Evolutionary conservation across 2,888 invertebrate genomes (phyloP), one percentile per base, ranked within the genome.

Genomic region (Aleiodes testaceus): DNA sequence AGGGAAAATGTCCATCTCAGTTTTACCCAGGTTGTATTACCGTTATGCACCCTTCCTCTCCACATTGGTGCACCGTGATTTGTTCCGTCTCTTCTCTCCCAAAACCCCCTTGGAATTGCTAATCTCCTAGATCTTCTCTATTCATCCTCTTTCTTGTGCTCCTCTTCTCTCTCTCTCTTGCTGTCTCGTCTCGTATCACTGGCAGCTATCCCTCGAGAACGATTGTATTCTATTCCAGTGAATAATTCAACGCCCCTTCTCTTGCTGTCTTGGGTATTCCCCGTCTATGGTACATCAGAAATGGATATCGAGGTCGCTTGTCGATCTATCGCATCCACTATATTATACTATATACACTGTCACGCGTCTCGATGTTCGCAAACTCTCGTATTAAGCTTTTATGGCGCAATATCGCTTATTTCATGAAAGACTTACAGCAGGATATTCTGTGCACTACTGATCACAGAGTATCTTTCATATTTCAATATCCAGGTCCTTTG

Each of bases 141-240:
- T 52, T 69, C 22, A 52, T 63, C 36, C 30, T 50, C 36, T 36
- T 36, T 49, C 50, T 26, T 14, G 7, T n/a, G n/a, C n/a, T n/a
- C n/a, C n/a, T n/a, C n/a, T 14, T 55, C 36, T 59, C 26, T 63
- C 63, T 65, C 30, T 55, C 49, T 22, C 26, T 42, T 30, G 5
- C 11, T 18, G 18, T 20, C 26, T 14, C 65, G 14, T 7, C 18
- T 22, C 14, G 6, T 36, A 42, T 44, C 42, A 18, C 12, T 53
- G 53, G 49, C 52, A 64, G 20, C 53, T 59, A 55, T 68, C 59
- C 47, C 68, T 16, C 30, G 68, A 44, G 68, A 68, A 55, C 68
- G 59, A 68, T 68, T 68, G 68, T 47, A 68, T 68, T 68, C 55
- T 55, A 68, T 68, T 55, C 68, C 55, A 26, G 68, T 68, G 68